Percentiles rank a stretch among this genome's conserved stretches.
Evolutionary conservation across 2,888 invertebrate genomes (phyloP).

Genomic region (Volucella inflata): DNA sequence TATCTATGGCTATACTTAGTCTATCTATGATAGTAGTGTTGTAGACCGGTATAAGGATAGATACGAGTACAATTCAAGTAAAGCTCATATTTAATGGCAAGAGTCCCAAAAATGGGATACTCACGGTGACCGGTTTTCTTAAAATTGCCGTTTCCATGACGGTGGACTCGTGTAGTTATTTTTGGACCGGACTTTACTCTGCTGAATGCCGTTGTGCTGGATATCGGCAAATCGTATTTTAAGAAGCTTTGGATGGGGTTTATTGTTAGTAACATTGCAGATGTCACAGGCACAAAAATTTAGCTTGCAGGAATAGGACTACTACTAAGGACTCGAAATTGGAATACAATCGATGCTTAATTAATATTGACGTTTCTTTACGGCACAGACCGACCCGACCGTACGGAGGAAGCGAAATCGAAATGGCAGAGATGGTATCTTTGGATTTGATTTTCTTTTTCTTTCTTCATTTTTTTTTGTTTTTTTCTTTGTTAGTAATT

Average conservation of each 20-base stretch:
- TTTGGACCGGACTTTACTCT: constrained; percentile 9
- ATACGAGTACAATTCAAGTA: constrained; percentile 26
- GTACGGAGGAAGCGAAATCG: background rate
- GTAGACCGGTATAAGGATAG: background rate
- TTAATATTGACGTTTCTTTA: constrained; percentile 68
- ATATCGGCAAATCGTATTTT: constrained; percentile 35
- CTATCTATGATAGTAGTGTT: constrained; percentile 12
- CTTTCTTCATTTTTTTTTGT: background rate
- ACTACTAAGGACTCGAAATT: constrained; percentile 38
- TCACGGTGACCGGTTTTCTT: constrained; percentile 64
- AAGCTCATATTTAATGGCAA: constrained; percentile 27
- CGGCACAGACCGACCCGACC: background rate
- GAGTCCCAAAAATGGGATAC: background rate
- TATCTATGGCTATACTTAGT: constrained; percentile 1
- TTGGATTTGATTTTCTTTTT: background rate
- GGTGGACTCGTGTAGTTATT: constrained; percentile 11
- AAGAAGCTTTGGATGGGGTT: constrained; percentile 31
- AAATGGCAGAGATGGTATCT: constrained; percentile 34
- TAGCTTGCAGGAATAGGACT: constrained; percentile 7
- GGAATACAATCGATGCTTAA: constrained; percentile 68
- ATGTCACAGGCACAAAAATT: constrained; percentile 52
- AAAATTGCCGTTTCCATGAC: constrained; percentile 25
- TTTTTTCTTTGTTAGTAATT: constrained; percentile 64
- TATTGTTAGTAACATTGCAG: constrained; percentile 45
- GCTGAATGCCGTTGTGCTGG: constrained; percentile 2